These are phyloP conservation scores for Megalonaias nervosa DNA, from an alignment of 1,140 invertebrate genomes.

Conservation along the genomic window DNA sequence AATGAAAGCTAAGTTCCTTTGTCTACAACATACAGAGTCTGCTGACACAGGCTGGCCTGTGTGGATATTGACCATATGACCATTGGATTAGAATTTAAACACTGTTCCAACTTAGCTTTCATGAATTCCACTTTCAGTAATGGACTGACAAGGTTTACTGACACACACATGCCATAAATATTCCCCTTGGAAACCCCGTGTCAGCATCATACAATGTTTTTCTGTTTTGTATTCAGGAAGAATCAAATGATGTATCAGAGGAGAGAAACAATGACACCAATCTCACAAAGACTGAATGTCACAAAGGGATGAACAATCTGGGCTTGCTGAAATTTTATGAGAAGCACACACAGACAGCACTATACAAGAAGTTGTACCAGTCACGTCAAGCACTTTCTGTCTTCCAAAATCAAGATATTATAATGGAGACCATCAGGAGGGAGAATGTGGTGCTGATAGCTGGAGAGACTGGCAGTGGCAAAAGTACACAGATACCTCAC, in stretches of 20 bases:
- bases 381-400: slow-evolving; percentile 59
- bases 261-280: slow-evolving; percentile 24
- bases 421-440: slow-evolving; percentile 93
- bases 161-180: too few species aligned
- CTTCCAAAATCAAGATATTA: slow-evolving; percentile 70
- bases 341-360: slow-evolving; percentile 28
- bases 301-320: slow-evolving; percentile 1
- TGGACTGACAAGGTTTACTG: too few species aligned
- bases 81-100: too few species aligned
- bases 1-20: too few species aligned
- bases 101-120: too few species aligned
- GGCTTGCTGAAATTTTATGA: slow-evolving; percentile 1
- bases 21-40: too few species aligned
- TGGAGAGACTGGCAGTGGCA: slow-evolving; percentile 94
- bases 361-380: slow-evolving; percentile 40
- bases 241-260: neutral
- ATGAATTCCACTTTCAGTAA: too few species aligned
- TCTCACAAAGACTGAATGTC: neutral
- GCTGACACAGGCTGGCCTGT: too few species aligned
- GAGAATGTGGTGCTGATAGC: slow-evolving; percentile 92
- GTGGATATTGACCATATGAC: too few species aligned
- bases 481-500: slow-evolving; percentile 98
- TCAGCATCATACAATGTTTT: too few species aligned
- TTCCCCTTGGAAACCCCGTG: too few species aligned
- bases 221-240: too few species aligned